These are phyloP conservation scores for Mesocricetus auratus DNA, from an alignment of 2,113 vertebrate genomes.

Conservation along the genomic window DNA sequence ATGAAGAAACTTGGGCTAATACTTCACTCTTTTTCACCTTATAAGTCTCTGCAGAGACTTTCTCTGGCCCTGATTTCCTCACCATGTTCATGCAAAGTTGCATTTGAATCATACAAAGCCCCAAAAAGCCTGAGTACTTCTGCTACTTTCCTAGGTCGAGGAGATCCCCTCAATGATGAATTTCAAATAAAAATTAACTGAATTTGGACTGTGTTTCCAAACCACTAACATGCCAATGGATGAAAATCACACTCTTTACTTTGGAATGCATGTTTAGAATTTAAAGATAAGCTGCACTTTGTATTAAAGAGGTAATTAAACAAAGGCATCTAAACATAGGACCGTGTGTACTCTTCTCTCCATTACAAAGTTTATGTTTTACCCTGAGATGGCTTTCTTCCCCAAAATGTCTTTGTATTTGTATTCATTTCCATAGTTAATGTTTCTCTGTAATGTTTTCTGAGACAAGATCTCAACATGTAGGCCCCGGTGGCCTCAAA, in stretches of 20 bases:
- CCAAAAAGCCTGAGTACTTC: slow-evolving; percentile 2
- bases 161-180: background rate
- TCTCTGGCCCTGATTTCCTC: background rate
- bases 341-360: background rate
- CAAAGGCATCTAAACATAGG: background rate
- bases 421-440: slow-evolving; percentile 34
- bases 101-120: background rate
- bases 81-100: background rate
- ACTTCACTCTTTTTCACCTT: background rate
- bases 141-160: slow-evolving; percentile 2
- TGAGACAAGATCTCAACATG: background rate
- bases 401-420: background rate
- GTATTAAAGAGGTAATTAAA: slow-evolving; percentile 13
- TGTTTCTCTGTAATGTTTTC: background rate
- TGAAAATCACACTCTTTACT: slow-evolving; percentile 17
- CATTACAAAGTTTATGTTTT: slow-evolving; percentile 29
- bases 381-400: background rate
- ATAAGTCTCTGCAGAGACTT: background rate
- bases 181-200: background rate
- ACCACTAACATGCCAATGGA: background rate
- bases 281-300: slow-evolving; percentile 47
- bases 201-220: background rate
- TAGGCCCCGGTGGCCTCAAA: background rate
- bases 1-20: background rate
- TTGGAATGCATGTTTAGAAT: slow-evolving; percentile 42